A percentile compares a stretch with the other conserved stretches of the same genome.
These are phyloP conservation scores for Platyura marginata DNA, from an alignment of 1,140 invertebrate species.

Conservation along the genomic window DNA sequence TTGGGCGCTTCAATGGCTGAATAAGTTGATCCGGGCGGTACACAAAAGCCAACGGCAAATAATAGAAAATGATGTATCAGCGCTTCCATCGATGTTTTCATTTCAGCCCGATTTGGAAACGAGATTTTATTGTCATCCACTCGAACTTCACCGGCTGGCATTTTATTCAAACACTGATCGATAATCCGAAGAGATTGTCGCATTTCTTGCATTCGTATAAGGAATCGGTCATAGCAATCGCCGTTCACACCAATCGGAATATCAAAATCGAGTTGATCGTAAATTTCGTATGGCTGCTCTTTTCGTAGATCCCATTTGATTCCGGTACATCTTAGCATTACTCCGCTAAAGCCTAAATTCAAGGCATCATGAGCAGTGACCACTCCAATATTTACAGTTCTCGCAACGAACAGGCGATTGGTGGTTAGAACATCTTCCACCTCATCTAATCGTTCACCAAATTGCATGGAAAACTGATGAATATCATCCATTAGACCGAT, in stretches of 20 bases:
- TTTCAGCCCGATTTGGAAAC: conserved; percentile 78
- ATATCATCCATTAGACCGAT: conserved; percentile 92
- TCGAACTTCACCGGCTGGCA: conserved; percentile 88
- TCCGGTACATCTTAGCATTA: conserved; percentile 89
- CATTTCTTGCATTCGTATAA: conserved; percentile 93
- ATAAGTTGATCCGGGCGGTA: conserved; percentile 78
- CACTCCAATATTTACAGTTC: conserved; percentile 78
- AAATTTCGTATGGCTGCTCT: conserved; percentile 89
- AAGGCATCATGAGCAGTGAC: conserved; percentile 80
- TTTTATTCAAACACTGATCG: conserved; percentile 90
- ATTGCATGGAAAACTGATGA: conserved; percentile 71
- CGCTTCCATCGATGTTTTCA: conserved; percentile 98
- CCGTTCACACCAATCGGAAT: conserved; percentile 87
- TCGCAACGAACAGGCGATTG: conserved; percentile 82
- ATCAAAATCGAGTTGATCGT: conserved; percentile 87
- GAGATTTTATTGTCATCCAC: conserved; percentile 88
- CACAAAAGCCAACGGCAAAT: conserved; percentile 91
- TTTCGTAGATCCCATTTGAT: conserved; percentile 98
- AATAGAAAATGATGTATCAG: conserved; percentile 98
- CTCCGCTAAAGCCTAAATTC: conserved; percentile 87
- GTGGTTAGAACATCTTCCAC: conserved; percentile 82
- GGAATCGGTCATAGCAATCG: conserved; percentile 86
- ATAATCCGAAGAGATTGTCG: conserved; percentile 88
- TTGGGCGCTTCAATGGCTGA: conserved; percentile 95
- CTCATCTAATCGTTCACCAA: conserved; percentile 79